Percentiles rank a stretch among this genome's conserved stretches.
These are phyloP conservation scores for Crotalus tigris DNA, from an alignment of 2,113 vertebrate genomes.

Conservation along the genomic window DNA sequence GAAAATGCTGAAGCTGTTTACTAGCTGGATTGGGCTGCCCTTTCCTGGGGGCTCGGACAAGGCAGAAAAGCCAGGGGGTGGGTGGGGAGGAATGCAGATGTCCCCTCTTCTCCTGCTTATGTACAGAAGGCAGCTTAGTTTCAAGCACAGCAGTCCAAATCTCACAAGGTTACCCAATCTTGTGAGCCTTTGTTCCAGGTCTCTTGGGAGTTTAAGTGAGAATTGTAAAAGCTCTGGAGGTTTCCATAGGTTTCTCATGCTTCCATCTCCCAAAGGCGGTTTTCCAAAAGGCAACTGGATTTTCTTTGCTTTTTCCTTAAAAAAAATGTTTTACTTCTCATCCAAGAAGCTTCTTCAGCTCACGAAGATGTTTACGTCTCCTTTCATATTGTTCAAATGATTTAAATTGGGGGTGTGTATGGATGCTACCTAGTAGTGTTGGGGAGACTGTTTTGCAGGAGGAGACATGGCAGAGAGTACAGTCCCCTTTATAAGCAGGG, in stretches of 20 bases:
- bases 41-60: not conserved
- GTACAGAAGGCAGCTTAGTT: not conserved
- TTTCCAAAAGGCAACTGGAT: not conserved
- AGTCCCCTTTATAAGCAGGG: not conserved
- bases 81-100: fast-evolving
- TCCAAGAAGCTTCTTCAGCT: not conserved
- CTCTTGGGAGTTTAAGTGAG: not conserved
- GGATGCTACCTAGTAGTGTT: not conserved
- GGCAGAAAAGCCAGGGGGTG: not conserved
- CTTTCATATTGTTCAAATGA: not conserved
- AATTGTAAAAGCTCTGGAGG: not conserved
- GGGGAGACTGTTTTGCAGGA: not conserved
- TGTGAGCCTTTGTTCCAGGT: not conserved
- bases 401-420: not conserved
- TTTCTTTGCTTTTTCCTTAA: not conserved
- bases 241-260: not conserved
- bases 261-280: not conserved
- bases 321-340: not conserved
- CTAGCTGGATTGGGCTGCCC: fast-evolving
- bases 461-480: not conserved
- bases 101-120: not conserved
- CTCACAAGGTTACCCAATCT: not conserved
- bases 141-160: not conserved
- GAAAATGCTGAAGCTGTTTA: slow-evolving; percentile 12
- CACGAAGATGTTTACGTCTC: not conserved